phyloP scores from a whole-genome alignment of 2,797 vertebrate species.

The Megalops cyprinoides region DNA sequence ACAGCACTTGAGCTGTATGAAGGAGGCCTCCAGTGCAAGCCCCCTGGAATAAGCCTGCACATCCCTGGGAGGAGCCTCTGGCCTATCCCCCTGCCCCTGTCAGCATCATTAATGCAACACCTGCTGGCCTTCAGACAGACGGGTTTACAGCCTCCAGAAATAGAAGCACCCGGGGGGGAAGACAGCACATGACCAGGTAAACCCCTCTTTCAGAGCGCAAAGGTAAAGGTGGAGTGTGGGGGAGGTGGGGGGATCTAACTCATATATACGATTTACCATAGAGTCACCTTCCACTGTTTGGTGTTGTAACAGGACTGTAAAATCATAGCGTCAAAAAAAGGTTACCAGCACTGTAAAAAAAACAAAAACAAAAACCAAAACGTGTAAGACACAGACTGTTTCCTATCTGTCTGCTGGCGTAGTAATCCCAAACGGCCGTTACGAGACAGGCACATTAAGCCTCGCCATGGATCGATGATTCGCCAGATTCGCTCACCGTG shows the following conservation, averaged over 20 bases:
- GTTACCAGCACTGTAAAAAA: too few relatives aligned
- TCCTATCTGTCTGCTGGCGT: background rate
- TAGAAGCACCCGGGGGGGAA: background rate
- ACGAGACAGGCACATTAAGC: background rate
- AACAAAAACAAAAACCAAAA: too few relatives aligned
- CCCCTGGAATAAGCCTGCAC: background rate
- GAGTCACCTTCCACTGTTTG: background rate
- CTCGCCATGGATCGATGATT: background rate
- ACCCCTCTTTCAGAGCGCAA: too few relatives aligned
- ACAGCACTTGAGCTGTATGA: background rate
- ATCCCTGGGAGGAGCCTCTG: background rate
- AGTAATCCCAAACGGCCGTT: background rate
- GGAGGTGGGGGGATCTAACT: too few relatives aligned
- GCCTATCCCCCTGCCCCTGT: background rate
- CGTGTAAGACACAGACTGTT: too few relatives aligned
- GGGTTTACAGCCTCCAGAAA: background rate
- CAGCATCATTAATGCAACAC: background rate
- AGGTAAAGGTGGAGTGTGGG: too few relatives aligned
- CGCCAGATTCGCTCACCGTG: background rate
- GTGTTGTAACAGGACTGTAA: background rate
- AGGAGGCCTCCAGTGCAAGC: background rate
- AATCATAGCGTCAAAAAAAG: too few relatives aligned
- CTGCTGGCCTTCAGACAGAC: background rate
- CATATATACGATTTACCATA: background rate
- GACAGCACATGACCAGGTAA: background rate